A percentile compares a stretch with the other conserved stretches of the same genome.
phyloP scores from a whole-genome alignment of 2,113 vertebrate genomes.

The Murina feae region DNA sequence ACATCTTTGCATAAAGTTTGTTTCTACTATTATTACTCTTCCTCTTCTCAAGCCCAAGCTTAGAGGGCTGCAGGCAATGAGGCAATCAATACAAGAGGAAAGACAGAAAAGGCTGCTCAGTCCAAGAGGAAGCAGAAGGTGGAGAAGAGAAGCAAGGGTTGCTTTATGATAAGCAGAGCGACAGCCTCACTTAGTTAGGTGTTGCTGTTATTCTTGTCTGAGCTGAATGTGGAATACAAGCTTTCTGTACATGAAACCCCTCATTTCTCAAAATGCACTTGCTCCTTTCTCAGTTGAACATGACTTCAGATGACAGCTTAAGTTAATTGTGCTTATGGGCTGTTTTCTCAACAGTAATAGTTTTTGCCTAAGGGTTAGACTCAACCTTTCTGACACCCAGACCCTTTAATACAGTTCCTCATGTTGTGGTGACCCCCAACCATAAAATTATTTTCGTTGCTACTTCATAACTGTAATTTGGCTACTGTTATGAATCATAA shows the following conservation, averaged over 20 bases:
- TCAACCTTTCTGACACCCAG: no score
- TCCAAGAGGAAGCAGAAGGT: conserved; percentile 19
- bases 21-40: background rate
- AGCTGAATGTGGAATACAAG: background rate
- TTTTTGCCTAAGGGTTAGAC: no score
- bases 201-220: background rate
- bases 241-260: rapidly evolving
- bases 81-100: background rate
- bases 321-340: background rate
- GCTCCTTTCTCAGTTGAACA: background rate
- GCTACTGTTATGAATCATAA: no score
- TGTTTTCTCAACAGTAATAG: background rate
- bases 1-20: background rate
- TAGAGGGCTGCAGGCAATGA: background rate
- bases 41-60: background rate
- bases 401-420: no score
- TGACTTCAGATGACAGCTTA: background rate
- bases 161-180: background rate
- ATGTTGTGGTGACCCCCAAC: no score
- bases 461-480: no score
- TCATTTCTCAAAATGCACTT: background rate
- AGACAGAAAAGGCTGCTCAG: background rate
- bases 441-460: no score
- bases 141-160: background rate
- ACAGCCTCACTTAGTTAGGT: background rate